These are phyloP conservation scores for Scaptomyza flava DNA, from an alignment of 2,888 invertebrate genomes.

Conservation along the genomic window DNA sequence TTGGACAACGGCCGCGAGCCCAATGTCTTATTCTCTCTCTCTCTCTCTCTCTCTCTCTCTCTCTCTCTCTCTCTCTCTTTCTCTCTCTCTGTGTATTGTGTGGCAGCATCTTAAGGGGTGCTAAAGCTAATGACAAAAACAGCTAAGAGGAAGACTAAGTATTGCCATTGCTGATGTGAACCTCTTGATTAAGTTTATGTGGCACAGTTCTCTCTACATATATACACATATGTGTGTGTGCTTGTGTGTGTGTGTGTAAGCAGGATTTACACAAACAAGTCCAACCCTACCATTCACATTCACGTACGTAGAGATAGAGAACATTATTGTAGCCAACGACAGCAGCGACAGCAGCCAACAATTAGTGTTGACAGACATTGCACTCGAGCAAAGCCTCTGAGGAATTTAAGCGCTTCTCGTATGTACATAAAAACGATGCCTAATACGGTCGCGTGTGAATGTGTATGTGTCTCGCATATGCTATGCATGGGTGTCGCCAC, in stretches of 20 bases:
- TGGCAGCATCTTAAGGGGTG: constrained; percentile 31
- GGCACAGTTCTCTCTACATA: background rate
- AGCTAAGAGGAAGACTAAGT: constrained; percentile 21
- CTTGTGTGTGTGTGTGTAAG: constrained; percentile 33
- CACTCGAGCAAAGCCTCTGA: constrained; percentile 65
- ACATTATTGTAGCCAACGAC: constrained; percentile 70
- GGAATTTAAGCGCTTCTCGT: constrained; percentile 66
- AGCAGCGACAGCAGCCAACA: constrained; percentile 67
- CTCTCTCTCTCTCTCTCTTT: too few species aligned
- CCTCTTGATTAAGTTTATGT: constrained; percentile 46
- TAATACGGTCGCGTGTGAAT: background rate
- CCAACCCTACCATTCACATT: constrained; percentile 7
- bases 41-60: too few species aligned
- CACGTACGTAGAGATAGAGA: constrained; percentile 30
- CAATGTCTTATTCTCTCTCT: constrained; percentile 14
- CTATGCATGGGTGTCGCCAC: constrained; percentile 26
- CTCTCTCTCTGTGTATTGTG: constrained; percentile 1
- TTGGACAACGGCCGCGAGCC: constrained; percentile 43
- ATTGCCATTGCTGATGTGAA: constrained; percentile 45
- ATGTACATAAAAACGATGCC: constrained; percentile 32
- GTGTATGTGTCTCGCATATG: constrained; percentile 16
- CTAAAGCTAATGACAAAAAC: constrained; percentile 64
- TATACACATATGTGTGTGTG: background rate
- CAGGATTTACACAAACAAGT: constrained; percentile 44
- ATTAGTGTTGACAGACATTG: constrained; percentile 78